Evolutionary conservation across 2,888 invertebrate genomes (phyloP), one percentile per base, ranked within the genome.

Genomic region (Metopia argyrocephala): DNA sequence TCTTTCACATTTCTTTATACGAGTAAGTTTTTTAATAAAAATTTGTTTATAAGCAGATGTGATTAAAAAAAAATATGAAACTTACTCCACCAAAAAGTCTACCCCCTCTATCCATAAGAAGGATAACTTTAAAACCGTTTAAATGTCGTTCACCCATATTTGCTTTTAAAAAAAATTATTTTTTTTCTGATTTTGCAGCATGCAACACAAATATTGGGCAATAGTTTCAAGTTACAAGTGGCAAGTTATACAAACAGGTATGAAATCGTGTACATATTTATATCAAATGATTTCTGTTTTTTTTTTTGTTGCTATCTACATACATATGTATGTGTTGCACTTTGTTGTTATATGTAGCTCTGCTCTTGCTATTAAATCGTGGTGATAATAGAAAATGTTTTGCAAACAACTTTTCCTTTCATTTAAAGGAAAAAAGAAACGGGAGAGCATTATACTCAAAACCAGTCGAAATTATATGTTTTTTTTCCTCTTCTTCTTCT

Each of bases 401-500:
- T 66, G 28, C 69, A 70, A 81, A 74, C 81, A 81, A 81, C 81
- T 81, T 81, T 81, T 81, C 81, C 81, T 81, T 81, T 81, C 81
- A 56, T 74, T 80, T 69, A 21, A 66, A 68, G 31, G 20, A 7
- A n/a, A 18, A 21, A 61, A 6, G 12, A 21, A 46, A 31, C 56
- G 76, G 76, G 76, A 81, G 76, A 76, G 64, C 62, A n/a, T 75
- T 62, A 59, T 64, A 45, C 59, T 64, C 38, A 50, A 61, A 81
- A 76, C 80, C 80, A 76, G 80, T 81, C 73, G 68, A 71, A 52
- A 76, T 69, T n/a, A 38, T 38, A 3, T 2, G 7, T 65, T 27
- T 52, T 66, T 52, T 46, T 50, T 56, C 50, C 3, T 9, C 21
- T 65, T 21, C 45, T 70, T 48, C 57, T 48, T 61, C 50, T 62